These are phyloP conservation scores for Erythrolamprus reginae DNA, from an alignment of 2,113 vertebrate genomes.

Conservation along the genomic window DNA sequence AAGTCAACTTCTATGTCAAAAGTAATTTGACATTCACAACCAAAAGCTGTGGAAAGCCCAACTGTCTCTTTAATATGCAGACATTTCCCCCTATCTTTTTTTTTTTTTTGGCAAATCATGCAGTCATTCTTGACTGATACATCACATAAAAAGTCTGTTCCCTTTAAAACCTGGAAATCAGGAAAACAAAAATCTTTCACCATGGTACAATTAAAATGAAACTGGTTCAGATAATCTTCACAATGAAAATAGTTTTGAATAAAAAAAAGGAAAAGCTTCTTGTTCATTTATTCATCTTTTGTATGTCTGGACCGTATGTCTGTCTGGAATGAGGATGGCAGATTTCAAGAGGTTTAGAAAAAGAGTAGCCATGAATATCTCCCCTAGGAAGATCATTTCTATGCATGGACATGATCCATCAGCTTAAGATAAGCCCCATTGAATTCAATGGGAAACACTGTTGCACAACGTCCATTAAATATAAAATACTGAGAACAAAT, in stretches of 20 bases:
- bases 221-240: constrained; percentile 63
- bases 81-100: constrained; percentile 60
- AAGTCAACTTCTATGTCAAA: constrained; percentile 48
- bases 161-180: constrained; percentile 56
- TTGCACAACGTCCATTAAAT: background rate
- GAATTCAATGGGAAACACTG: background rate
- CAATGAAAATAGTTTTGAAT: constrained; percentile 66
- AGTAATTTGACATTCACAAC: constrained; percentile 56
- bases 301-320: constrained; percentile 47
- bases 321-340: constrained; percentile 52
- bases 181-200: constrained; percentile 65
- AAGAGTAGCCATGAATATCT: background rate
- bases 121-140: constrained; percentile 65
- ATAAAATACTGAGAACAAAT: background rate
- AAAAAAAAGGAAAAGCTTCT: constrained; percentile 68
- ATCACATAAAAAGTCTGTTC: constrained; percentile 63
- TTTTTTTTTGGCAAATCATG: constrained; percentile 64
- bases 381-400: constrained; percentile 53
- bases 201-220: constrained; percentile 68
- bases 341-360: constrained; percentile 64
- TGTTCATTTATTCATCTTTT: constrained; percentile 58
- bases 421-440: background rate
- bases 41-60: constrained; percentile 56
- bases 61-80: constrained; percentile 61
- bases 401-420: constrained; percentile 38